Evolutionary conservation across 1,140 invertebrate species (phyloP).

Genomic region (Eufriesea mexicana): DNA sequence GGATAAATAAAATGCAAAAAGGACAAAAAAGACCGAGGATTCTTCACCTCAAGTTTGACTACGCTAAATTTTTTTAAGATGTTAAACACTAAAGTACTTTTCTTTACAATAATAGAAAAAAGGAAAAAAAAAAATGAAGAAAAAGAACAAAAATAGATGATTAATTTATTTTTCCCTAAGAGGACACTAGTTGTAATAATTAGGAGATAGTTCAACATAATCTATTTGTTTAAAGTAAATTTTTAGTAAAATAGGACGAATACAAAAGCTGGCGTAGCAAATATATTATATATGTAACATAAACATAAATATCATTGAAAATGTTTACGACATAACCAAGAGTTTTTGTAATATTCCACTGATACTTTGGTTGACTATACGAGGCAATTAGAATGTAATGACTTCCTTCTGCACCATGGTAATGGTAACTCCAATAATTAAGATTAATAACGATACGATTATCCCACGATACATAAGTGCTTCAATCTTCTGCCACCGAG

Average conservation of each 20-base stretch:
- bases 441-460: conserved; percentile 72
- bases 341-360: conserved; percentile 43
- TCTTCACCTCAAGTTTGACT: conserved; percentile 5
- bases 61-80: neutral
- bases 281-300: conserved; percentile 44
- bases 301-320: conserved; percentile 45
- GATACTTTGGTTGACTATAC: conserved; percentile 46
- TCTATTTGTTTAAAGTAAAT: neutral
- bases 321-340: conserved; percentile 52
- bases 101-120: fast-evolving
- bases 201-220: neutral
- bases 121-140: no score
- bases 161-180: neutral
- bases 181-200: neutral
- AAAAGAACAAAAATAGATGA: neutral
- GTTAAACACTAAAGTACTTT: no score
- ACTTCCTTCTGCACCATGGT: conserved; percentile 49
- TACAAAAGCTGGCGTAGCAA: conserved; percentile 43
- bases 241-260: conserved; percentile 41
- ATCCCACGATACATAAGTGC: conserved; percentile 72
- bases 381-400: conserved; percentile 46
- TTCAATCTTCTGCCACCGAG: conserved; percentile 69
- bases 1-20: conserved; percentile 7
- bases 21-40: neutral
- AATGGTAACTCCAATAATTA: conserved; percentile 69